Evolutionary conservation across 2,797 vertebrate genomes (phyloP), one percentile per base, ranked within the genome.

Genomic region (Picus viridis): DNA sequence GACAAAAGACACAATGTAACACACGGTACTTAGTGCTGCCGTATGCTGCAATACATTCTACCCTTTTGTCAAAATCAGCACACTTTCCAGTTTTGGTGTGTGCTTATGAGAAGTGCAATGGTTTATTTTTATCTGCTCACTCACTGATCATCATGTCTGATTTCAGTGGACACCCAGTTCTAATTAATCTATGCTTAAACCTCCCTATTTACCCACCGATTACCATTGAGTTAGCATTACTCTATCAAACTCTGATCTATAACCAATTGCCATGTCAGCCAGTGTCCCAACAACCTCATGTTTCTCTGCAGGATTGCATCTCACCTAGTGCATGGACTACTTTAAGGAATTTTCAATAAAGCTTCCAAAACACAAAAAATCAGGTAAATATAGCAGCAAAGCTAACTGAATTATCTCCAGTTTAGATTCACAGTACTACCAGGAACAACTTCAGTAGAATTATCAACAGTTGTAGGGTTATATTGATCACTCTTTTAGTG

Each of bases 181-280:
- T 69, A 83, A 89, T 57, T n/a, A 77, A 74, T 74, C 77, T 67
- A 77, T 43, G 29, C 76, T 45, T 77, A 69, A 91, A 90, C 72
- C 16, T 84, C 59, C 63, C 43, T 84, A 56, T 86, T 88, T 92
- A 83, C 30, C 41, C 49, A 68, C 20, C 54, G 51, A 88, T 71
- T 83, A 53, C 18, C 32, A 83, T 58, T 65, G 65, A 72, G 30
- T 67, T 61, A 62, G 30, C 49, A 56, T 57, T 76, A 93, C 1
- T 8, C 61, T 80, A 89, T 51, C 67, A 83, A 92, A 92, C 75
- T 43, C 32, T 84, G 71, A 82, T 64, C 58, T 83, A 27, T 72
- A 69, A 89, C 26, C 2, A 0, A 62, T 63, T 77, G 79, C 47
- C 69, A 45, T 10, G 11, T 76, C 69, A 81, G 59, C 27, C 56